Evolutionary conservation across 2,113 vertebrate species (phyloP), one percentile per base, ranked within the genome.

Genomic region (Oceanodroma tethys): DNA sequence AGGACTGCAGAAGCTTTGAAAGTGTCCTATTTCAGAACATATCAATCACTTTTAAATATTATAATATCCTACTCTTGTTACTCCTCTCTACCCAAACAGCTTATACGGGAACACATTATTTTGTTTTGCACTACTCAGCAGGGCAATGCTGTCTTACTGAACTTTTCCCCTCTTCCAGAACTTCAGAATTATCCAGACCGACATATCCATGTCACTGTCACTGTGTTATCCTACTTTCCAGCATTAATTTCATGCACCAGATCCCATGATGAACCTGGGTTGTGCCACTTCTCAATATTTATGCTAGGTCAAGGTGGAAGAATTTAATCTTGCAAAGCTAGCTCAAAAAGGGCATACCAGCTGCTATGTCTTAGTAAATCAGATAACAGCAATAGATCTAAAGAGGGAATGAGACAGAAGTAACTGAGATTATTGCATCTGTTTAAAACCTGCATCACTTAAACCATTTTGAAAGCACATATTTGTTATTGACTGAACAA

Each of bases 201-300:
- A 88, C 92, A 72, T 38, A 88, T 50, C 40, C 87, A 48, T 92
- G 93, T 96, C 93, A 94, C 70, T 96, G 65, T 84, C 85, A 79
- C 63, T 63, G 45, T 68, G 80, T 95, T 96, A 92, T 86, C 95
- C 93, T 97, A 85, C 67, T 93, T 97, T 91, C 82, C 47, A 81
- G 63, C 58, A 92, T 90, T 97, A 96, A 97, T 97, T 98, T 98
- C 95, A 97, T 71, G 86, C 94, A 96, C 91, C 87, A 97, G 88
- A 97, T 96, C 96, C 91, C 94, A 88, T 71, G 81, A 76, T 85
- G 85, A 96, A 88, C 92, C 85, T 97, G 75, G n/a, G 42, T 70
- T 89, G 52, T 90, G 40, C 73, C 52, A 42, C 90, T 92, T 90
- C 80, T 94, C 91, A 60, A 68, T 79, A 96, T 95, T 92, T 94